Conservation (phyloP, 2,888 invertebrate species). For the Caenorhabditis panamensis region DNA sequence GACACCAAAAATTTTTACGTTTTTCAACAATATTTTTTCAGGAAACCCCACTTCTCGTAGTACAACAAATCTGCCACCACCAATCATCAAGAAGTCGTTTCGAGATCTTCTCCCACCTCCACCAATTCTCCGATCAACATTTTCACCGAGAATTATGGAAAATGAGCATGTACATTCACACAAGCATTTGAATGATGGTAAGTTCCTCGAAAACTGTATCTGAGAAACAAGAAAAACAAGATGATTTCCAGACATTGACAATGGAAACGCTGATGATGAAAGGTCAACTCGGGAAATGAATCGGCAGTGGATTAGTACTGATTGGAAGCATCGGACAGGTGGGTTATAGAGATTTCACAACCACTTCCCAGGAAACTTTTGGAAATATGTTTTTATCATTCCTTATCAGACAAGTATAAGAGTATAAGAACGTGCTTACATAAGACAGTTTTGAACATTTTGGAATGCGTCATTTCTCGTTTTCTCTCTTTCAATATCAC, state of each 20-base stretch:
- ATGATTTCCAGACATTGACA: conserved; percentile 64
- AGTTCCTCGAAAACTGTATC: too few relatives aligned
- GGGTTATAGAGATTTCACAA: not conserved
- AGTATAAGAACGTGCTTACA: too few relatives aligned
- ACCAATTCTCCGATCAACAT: conserved; percentile 39
- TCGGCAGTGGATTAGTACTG: conserved; percentile 59
- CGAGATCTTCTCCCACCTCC: conserved; percentile 51
- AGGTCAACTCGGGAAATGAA: conserved; percentile 54
- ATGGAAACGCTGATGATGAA: conserved; percentile 69
- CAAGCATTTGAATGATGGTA: conserved; percentile 63
- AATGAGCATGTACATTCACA: conserved; percentile 28
- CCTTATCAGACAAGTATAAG: too few relatives aligned
- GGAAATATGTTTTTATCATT: too few relatives aligned
- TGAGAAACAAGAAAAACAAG: not conserved
- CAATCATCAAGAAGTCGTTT: conserved; percentile 52
- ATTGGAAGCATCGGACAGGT: conserved; percentile 66
- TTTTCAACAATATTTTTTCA: conserved; percentile 10
- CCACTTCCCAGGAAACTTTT: too few relatives aligned
- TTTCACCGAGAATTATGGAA: conserved; percentile 51
- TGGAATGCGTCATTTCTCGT: too few relatives aligned
- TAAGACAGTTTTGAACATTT: too few relatives aligned
- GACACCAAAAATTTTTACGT: not conserved
- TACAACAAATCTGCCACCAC: conserved; percentile 42
- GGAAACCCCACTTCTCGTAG: conserved; percentile 53
- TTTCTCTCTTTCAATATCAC: not conserved